Evolutionary conservation across 2,888 invertebrate genomes (phyloP).

Genomic region (Idaea straminata): DNA sequence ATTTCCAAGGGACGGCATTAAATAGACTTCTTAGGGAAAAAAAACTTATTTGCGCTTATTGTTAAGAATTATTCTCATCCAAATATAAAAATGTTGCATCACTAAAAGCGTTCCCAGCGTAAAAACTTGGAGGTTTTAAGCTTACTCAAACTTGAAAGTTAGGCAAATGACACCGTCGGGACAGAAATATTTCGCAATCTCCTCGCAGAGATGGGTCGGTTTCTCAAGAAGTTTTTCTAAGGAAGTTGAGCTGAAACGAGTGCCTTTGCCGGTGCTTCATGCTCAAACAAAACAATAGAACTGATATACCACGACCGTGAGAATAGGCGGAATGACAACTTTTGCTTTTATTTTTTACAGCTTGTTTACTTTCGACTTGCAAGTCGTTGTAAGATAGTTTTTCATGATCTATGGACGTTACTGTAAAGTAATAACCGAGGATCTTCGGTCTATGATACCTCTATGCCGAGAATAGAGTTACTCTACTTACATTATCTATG

Average conservation of each 20-base stretch:
- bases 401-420: background rate
- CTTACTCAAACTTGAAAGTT: constrained; percentile 71
- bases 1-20: constrained; percentile 29
- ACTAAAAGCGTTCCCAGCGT: constrained; percentile 47
- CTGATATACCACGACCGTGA: constrained; percentile 29
- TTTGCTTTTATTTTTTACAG: constrained; percentile 47
- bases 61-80: constrained; percentile 40
- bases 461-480: no score
- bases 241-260: constrained; percentile 53
- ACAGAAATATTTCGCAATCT: constrained; percentile 70
- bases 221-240: constrained; percentile 55
- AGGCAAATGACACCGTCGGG: constrained; percentile 72
- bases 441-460: no score
- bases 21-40: constrained; percentile 35
- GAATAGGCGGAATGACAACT: constrained; percentile 54
- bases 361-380: constrained; percentile 28
- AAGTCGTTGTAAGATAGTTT: background rate
- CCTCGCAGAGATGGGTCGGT: constrained; percentile 58
- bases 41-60: constrained; percentile 42
- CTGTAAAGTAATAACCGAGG: background rate
- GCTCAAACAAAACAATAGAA: constrained; percentile 53
- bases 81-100: constrained; percentile 53
- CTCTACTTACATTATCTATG: background rate
- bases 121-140: constrained; percentile 66
- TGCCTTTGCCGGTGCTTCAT: constrained; percentile 40